phyloP scores from a whole-genome alignment of 53 echinoderm and acorn worm genomes.

The Apostichopus leukothele region DNA sequence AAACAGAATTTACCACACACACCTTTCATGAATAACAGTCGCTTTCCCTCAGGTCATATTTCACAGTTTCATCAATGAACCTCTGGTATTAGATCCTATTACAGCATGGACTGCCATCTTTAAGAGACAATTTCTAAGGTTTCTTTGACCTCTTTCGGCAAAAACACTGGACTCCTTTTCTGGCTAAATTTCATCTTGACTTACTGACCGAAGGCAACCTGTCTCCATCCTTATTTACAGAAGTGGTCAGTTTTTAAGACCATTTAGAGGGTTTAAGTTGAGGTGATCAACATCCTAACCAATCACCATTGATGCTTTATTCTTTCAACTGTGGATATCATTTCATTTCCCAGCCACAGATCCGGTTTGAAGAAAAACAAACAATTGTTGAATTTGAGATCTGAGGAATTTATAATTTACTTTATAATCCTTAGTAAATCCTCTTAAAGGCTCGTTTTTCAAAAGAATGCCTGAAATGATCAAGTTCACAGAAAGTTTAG shows the following conservation, averaged over 20 bases:
- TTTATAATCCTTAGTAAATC: too few species aligned
- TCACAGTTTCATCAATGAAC: constrained; percentile 8
- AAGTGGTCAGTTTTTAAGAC: neutral
- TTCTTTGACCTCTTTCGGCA: neutral
- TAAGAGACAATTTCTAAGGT: neutral
- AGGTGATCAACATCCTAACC: too few species aligned
- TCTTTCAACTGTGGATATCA: too few species aligned
- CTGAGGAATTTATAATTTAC: too few species aligned
- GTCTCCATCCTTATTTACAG: neutral
- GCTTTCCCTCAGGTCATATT: constrained; percentile 3
- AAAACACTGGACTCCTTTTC: neutral
- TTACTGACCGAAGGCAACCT: neutral
- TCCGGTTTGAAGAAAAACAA: too few species aligned
- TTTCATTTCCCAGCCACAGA: too few species aligned
- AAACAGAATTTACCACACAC: constrained; percentile 22
- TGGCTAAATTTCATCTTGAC: neutral
- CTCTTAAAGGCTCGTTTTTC: too few species aligned
- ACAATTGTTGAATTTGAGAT: too few species aligned
- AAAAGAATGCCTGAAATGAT: too few species aligned
- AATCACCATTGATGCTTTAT: too few species aligned
- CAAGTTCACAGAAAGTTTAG: too few species aligned
- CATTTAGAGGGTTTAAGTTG: too few species aligned
- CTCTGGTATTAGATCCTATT: neutral
- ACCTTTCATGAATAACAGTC: constrained; percentile 2
- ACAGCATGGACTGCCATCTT: neutral